phyloP scores from a whole-genome alignment of 2,888 invertebrate species.

The Athripsodes cinereus region DNA sequence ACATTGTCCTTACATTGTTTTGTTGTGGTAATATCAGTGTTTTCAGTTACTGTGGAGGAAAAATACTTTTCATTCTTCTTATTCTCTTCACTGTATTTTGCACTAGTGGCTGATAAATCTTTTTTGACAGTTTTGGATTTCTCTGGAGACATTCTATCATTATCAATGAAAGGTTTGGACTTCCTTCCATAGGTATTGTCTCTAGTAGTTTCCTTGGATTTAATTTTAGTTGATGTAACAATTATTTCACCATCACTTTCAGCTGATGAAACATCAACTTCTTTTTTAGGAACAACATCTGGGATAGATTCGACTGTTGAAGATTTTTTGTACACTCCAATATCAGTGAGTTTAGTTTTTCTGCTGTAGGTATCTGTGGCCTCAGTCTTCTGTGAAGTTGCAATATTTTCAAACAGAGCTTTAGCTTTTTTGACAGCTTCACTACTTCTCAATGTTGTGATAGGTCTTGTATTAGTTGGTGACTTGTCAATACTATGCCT shows the following conservation, averaged over 20 bases:
- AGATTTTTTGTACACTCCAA: conserved; percentile 42
- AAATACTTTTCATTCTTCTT: background rate
- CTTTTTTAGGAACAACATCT: conserved; percentile 24
- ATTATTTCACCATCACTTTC: conserved; percentile 30
- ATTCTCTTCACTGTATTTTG: background rate
- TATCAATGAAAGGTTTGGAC: background rate
- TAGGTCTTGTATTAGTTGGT: conserved; percentile 31
- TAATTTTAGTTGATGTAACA: too few species aligned
- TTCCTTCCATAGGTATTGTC: conserved; percentile 23
- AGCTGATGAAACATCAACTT: conserved; percentile 28
- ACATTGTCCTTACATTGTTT: background rate
- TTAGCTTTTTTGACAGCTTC: conserved; percentile 67
- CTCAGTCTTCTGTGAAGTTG: conserved; percentile 36
- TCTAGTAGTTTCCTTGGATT: background rate
- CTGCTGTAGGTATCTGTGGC: conserved; percentile 32
- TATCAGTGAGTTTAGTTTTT: conserved; percentile 46
- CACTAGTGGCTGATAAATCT: background rate
- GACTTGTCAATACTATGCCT: conserved; percentile 17
- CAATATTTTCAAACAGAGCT: conserved; percentile 62
- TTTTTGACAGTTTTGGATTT: conserved; percentile 5
- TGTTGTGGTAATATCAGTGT: background rate
- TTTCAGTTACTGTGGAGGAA: background rate
- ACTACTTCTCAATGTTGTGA: conserved; percentile 49
- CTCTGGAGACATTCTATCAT: background rate
- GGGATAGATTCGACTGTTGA: conserved; percentile 27